Percentiles rank a stretch among this genome's conserved stretches.
phyloP scores from a whole-genome alignment of 2,888 invertebrate species.

The Steromphala cineraria region DNA sequence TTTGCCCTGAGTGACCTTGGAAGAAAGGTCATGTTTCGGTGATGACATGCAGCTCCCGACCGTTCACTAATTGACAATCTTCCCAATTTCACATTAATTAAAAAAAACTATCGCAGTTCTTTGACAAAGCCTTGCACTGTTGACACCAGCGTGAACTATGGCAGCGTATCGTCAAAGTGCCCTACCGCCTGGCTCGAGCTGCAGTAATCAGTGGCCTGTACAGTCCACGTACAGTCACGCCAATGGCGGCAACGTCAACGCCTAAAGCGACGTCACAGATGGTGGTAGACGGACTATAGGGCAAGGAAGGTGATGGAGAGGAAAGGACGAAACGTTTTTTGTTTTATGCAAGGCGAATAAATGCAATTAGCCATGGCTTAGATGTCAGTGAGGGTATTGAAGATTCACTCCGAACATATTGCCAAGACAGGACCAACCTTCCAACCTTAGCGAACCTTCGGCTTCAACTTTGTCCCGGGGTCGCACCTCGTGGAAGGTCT shows the following conservation, averaged over 20 bases:
- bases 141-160: neutral
- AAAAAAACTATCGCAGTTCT: constrained; percentile 10
- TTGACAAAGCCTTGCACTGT: constrained; percentile 9
- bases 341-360: constrained; percentile 19
- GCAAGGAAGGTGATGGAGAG: neutral
- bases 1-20: constrained; percentile 1
- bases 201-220: neutral
- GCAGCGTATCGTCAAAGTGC: neutral
- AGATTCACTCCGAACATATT: too few relatives aligned
- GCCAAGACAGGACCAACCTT: too few relatives aligned
- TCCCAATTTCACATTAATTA: constrained; percentile 16
- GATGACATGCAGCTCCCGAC: neutral
- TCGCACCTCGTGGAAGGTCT: too few relatives aligned
- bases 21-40: neutral
- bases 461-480: too few relatives aligned
- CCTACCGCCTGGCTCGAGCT: neutral
- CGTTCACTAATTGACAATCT: neutral
- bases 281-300: neutral
- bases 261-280: constrained; percentile 21
- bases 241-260: neutral
- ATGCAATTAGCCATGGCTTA: constrained; percentile 16
- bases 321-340: constrained; percentile 18
- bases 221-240: neutral
- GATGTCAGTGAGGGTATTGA: neutral
- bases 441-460: too few relatives aligned